Evolutionary conservation across 1,140 invertebrate species (phyloP).

Genomic region (Oreohelix idahoensis): DNA sequence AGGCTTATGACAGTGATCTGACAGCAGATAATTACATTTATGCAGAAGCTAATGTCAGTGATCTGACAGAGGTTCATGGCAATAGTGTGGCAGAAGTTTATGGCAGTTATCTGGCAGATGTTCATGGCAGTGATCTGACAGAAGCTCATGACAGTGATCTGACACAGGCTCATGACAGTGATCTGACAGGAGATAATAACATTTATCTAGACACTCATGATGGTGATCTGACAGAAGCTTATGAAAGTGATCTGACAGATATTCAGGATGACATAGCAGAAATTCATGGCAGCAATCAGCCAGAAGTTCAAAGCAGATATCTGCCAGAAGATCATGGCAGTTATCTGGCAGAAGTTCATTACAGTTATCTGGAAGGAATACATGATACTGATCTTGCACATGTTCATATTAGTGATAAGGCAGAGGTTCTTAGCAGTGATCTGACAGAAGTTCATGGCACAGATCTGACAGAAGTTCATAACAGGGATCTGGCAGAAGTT

Average conservation of each 20-base stretch:
- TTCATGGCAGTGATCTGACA: not conserved
- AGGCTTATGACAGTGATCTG: not conserved
- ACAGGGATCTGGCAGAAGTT: not conserved
- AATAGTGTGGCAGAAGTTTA: not conserved
- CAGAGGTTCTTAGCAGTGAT: not conserved
- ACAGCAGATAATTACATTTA: too few relatives aligned
- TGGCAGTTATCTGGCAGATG: not conserved
- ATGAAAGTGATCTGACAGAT: not conserved
- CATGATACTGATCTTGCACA: too few relatives aligned
- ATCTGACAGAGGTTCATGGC: not conserved
- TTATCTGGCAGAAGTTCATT: not conserved
- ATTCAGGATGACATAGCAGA: not conserved
- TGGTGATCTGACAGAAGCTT: not conserved
- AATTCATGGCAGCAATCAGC: not conserved
- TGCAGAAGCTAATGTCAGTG: not conserved
- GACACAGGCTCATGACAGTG: not conserved
- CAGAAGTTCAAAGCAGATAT: not conserved
- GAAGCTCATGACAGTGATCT: not conserved
- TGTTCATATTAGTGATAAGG: not conserved
- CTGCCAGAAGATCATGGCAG: not conserved
- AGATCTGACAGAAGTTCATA: not conserved
- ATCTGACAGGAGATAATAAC: not conserved
- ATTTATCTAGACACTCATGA: not conserved
- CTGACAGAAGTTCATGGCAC: not conserved
- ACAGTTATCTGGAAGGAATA: not conserved